These are phyloP conservation scores for Gorilla gorilla DNA, from an alignment of 2,113 vertebrate species.

Conservation along the genomic window DNA sequence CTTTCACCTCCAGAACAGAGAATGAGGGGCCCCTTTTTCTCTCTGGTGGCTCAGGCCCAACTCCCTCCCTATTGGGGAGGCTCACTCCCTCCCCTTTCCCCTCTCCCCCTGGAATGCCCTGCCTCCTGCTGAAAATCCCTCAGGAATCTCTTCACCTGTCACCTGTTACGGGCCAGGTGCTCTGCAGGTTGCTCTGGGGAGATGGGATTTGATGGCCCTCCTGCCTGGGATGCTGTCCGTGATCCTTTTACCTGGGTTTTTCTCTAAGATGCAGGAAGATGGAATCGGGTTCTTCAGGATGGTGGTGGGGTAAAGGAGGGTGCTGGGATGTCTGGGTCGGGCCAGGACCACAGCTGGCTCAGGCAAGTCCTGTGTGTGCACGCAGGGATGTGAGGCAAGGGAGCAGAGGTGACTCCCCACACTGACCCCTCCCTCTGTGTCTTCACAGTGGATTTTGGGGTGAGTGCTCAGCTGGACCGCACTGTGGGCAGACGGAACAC, in stretches of 20 bases:
- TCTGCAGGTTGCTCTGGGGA: neutral
- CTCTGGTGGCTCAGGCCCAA: neutral
- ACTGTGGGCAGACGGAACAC: constrained; percentile 95
- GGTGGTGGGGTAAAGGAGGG: neutral
- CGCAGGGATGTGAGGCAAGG: neutral
- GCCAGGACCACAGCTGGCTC: neutral
- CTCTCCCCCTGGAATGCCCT: neutral
- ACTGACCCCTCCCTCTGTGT: neutral
- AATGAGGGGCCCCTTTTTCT: neutral
- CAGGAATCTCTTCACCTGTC: neutral
- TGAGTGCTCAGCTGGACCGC: constrained; percentile 94
- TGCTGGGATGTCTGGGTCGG: neutral
- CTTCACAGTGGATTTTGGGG: constrained; percentile 92
- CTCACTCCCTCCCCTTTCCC: neutral
- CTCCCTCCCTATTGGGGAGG: neutral
- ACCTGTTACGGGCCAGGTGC: neutral
- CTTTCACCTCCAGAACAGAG: neutral
- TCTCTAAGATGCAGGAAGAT: neutral
- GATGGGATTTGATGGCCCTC: too few species aligned
- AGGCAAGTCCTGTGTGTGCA: neutral
- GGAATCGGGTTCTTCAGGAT: neutral
- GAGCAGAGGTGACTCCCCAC: rapidly evolving
- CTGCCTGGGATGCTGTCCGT: neutral
- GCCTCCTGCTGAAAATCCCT: neutral
- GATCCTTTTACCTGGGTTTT: neutral